These are phyloP conservation scores for Drosophila ambigua DNA, from an alignment of 1,140 invertebrate genomes.

Conservation along the genomic window DNA sequence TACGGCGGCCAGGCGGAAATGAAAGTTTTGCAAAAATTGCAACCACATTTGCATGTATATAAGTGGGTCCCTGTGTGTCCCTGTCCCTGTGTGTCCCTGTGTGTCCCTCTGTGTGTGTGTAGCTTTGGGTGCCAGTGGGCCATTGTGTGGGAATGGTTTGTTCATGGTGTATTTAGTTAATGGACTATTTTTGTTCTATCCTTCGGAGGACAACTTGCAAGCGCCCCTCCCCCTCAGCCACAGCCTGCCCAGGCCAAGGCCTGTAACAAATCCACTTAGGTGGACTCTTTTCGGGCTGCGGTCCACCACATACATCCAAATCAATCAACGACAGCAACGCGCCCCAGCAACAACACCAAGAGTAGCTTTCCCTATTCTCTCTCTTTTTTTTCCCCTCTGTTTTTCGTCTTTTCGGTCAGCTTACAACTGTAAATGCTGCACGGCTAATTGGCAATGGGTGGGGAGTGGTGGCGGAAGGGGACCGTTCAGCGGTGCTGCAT, in stretches of 20 bases:
- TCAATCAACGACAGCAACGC: slow-evolving; percentile 52
- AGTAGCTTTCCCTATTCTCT: slow-evolving; percentile 13
- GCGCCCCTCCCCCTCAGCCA: no score
- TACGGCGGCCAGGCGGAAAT: slow-evolving; percentile 57
- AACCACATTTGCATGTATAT: slow-evolving; percentile 49
- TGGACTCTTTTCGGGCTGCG: slow-evolving; percentile 36
- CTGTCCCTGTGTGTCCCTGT: slow-evolving; percentile 19
- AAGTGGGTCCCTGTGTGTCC: not conserved
- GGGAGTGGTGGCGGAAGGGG: not conserved
- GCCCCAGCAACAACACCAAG: not conserved
- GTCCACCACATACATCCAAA: slow-evolving; percentile 50
- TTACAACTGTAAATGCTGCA: slow-evolving; percentile 57
- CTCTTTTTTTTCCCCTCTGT: slow-evolving; percentile 1
- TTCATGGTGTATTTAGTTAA: slow-evolving; percentile 64
- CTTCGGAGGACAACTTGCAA: slow-evolving; percentile 1
- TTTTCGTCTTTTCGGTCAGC: slow-evolving; percentile 6
- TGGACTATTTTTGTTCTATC: slow-evolving; percentile 69
- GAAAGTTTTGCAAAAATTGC: slow-evolving; percentile 65
- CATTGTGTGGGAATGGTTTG: slow-evolving; percentile 8
- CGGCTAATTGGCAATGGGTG: slow-evolving; percentile 49
- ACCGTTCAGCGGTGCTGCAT: slow-evolving; percentile 1
- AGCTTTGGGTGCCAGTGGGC: not conserved
- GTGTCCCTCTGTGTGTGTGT: not conserved
- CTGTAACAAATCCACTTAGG: slow-evolving; percentile 51
- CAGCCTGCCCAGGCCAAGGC: slow-evolving; percentile 2